phyloP scores from a whole-genome alignment of 2,113 vertebrate species.

The Laterallus jamaicensis region DNA sequence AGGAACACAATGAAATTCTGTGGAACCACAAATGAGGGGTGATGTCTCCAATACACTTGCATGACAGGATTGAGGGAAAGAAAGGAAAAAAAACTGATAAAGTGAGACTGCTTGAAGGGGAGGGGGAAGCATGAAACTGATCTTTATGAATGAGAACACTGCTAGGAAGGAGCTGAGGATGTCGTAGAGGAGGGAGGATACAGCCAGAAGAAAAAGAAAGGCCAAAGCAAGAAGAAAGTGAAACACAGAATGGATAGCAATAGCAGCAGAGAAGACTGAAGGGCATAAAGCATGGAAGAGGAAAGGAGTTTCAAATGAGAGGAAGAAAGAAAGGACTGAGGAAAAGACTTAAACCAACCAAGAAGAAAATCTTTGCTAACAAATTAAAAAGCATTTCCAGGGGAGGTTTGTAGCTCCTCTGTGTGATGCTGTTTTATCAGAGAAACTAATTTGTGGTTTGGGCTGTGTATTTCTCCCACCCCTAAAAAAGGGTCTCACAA shows the following conservation, averaged over 20 bases:
- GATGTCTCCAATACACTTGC: background rate
- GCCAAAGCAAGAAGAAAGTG: background rate
- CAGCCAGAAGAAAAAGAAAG: background rate
- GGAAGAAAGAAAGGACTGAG: background rate
- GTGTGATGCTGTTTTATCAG: background rate
- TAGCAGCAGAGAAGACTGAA: slow-evolving; percentile 20
- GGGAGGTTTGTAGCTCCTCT: background rate
- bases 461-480: background rate
- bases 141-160: background rate
- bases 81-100: background rate
- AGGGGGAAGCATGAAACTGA: background rate
- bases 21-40: background rate
- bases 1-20: background rate
- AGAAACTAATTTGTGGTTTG: background rate
- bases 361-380: background rate
- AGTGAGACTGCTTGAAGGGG: background rate
- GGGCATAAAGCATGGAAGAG: background rate
- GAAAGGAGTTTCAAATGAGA: slow-evolving; percentile 30
- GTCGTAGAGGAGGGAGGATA: background rate
- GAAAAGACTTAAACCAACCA: background rate
- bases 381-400: background rate
- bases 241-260: background rate
- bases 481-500: background rate
- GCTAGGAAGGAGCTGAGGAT: background rate
- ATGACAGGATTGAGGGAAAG: background rate